Evolutionary conservation across 2,797 vertebrate species (phyloP).

Genomic region (Lophotriccus pileatus): DNA sequence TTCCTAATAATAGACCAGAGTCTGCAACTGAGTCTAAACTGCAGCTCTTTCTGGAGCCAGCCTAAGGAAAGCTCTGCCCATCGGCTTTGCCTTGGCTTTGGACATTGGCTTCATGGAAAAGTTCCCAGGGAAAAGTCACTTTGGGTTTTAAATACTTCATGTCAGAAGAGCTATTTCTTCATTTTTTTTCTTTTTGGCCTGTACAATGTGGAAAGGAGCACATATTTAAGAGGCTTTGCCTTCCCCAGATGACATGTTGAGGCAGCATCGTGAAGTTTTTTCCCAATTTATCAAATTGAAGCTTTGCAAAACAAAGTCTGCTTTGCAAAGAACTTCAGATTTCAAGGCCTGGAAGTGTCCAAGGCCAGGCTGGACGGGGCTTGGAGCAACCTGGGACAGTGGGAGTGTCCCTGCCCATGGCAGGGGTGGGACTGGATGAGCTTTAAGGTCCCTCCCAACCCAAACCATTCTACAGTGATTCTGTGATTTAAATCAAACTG

Average conservation of each 20-base stretch:
- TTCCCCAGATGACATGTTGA: background rate
- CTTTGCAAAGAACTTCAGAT: background rate
- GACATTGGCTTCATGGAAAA: background rate
- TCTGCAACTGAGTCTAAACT: background rate
- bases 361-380: accelerated
- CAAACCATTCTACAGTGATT: accelerated
- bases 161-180: background rate
- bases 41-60: background rate
- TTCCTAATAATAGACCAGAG: background rate
- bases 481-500: background rate
- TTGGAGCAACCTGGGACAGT: background rate
- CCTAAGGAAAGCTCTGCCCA: background rate
- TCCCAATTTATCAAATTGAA: background rate
- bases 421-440: accelerated
- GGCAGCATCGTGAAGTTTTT: background rate
- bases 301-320: background rate
- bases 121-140: background rate
- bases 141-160: background rate
- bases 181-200: background rate
- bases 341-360: background rate
- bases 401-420: background rate
- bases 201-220: background rate
- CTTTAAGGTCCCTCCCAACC: background rate
- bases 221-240: background rate
- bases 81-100: background rate